Evolutionary conservation across 2,113 vertebrate genomes (phyloP).

Genomic region (Gorsachius goisagi): DNA sequence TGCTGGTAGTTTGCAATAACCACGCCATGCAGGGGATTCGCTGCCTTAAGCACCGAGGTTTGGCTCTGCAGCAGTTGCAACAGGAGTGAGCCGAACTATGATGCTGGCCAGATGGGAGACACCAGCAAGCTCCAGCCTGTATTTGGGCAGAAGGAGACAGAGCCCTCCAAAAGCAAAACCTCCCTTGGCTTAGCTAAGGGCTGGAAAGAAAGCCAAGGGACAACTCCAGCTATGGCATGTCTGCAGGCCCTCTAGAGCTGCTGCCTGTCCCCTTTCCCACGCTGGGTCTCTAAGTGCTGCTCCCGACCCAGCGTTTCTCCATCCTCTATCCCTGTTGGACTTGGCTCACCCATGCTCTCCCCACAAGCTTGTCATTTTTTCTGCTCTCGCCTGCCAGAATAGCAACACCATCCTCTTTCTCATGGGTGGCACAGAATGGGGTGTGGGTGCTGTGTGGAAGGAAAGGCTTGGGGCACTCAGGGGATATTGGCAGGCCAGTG

Average conservation of each 20-base stretch:
- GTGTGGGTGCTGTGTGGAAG: neutral
- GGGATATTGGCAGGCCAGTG: neutral
- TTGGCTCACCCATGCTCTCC: neutral
- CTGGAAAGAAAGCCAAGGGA: neutral
- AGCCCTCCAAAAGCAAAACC: neutral
- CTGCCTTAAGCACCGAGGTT: neutral
- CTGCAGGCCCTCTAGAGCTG: neutral
- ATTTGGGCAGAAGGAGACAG: neutral
- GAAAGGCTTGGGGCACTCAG: neutral
- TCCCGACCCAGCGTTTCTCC: neutral
- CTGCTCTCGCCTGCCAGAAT: neutral
- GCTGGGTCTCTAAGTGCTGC: rapidly evolving
- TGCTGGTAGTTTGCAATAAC: neutral
- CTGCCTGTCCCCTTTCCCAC: neutral
- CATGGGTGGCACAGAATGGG: rapidly evolving
- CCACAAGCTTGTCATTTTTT: neutral
- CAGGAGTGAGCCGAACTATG: neutral
- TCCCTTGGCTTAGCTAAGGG: neutral
- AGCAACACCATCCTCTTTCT: neutral
- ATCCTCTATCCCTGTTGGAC: neutral
- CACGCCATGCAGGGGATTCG: neutral
- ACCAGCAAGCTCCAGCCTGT: neutral
- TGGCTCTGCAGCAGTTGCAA: neutral
- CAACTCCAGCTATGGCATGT: neutral
- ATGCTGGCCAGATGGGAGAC: neutral